Conservation (phyloP, 2,113 vertebrate genomes). For the Piprites chloris region DNA sequence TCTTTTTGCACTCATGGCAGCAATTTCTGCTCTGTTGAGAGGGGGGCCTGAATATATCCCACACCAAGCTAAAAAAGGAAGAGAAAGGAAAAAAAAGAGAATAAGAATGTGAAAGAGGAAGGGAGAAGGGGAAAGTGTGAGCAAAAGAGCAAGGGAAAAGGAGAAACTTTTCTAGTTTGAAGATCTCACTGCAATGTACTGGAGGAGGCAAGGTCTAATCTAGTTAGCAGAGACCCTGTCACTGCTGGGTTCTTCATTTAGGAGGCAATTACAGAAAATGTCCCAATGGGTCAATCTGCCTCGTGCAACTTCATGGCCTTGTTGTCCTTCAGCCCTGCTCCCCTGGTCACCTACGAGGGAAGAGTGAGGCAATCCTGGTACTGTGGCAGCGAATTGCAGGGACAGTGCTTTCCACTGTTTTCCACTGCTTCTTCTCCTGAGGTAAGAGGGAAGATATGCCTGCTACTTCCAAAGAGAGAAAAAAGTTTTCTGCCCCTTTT, state of each 20-base stretch:
- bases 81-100: background rate
- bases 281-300: background rate
- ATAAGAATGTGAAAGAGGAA: background rate
- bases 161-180: background rate
- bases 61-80: background rate
- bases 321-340: background rate
- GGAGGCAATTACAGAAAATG: background rate
- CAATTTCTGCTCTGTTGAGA: background rate
- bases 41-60: background rate
- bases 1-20: fast-evolving
- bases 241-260: background rate
- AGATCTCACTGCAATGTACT: background rate
- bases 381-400: background rate
- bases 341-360: background rate
- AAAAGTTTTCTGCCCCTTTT: fast-evolving
- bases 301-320: background rate
- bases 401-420: background rate
- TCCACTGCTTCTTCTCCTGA: background rate
- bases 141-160: background rate
- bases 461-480: background rate
- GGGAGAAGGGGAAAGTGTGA: background rate
- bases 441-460: background rate
- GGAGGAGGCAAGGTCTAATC: background rate
- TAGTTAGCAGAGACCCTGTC: background rate
- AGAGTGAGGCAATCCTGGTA: fast-evolving